phyloP scores from a whole-genome alignment of 2,888 invertebrate species.

The Cheilosia impressa region DNA sequence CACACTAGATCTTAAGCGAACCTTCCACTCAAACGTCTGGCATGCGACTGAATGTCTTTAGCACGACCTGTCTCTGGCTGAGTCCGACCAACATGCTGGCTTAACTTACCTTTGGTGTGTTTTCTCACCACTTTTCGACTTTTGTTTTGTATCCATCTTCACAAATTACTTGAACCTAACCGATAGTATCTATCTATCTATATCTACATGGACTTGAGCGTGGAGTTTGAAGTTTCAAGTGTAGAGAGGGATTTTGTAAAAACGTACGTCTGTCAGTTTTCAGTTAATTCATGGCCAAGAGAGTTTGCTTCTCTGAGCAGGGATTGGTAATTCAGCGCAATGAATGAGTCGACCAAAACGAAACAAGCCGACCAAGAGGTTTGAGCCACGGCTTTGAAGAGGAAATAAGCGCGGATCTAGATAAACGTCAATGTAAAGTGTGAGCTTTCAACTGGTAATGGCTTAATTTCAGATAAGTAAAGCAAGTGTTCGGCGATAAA shows the following conservation, averaged over 20 bases:
- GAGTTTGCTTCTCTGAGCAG: conserved; percentile 31
- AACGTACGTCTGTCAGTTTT: background rate
- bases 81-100: background rate
- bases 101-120: conserved; percentile 7
- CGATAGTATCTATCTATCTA: background rate
- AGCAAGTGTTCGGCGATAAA: background rate
- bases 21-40: conserved; percentile 62
- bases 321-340: conserved; percentile 38
- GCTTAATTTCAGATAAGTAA: conserved; percentile 13
- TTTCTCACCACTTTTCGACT: conserved; percentile 30
- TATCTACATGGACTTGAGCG: no score
- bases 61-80: conserved; percentile 45
- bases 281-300: conserved; percentile 43
- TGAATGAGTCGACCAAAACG: background rate
- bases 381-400: conserved; percentile 12
- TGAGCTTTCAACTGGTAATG: conserved; percentile 5
- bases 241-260: conserved; percentile 3
- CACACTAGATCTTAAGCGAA: conserved; percentile 39
- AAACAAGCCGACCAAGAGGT: background rate
- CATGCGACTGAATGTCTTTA: conserved; percentile 61
- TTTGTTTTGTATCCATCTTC: conserved; percentile 60
- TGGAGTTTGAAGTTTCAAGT: background rate
- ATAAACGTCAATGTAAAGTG: background rate
- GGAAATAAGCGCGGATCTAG: conserved; percentile 25
- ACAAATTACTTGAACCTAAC: conserved; percentile 11